Conservation (phyloP, 2,797 vertebrate genomes). For the Poecilia velifera region DNA sequence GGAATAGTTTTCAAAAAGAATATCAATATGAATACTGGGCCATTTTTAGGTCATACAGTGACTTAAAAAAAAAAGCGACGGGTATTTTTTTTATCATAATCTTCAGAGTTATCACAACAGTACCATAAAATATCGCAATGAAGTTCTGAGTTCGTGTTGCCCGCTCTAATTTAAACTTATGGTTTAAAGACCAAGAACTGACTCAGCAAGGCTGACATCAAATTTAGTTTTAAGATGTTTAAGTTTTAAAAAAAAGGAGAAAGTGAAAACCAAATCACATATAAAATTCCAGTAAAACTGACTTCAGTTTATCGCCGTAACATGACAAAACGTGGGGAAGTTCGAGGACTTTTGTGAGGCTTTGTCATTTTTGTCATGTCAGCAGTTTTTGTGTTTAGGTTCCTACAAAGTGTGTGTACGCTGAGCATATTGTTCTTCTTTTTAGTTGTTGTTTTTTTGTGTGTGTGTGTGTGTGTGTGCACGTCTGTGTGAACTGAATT, state of each 20-base stretch:
- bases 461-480: too few species aligned
- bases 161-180: too few species aligned
- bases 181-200: not conserved
- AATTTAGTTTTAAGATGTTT: not conserved
- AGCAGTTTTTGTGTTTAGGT: not conserved
- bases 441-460: not conserved
- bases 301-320: not conserved
- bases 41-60: too few species aligned
- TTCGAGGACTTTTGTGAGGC: not conserved
- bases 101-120: too few species aligned
- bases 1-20: too few species aligned
- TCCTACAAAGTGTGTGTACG: not conserved
- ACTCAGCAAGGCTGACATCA: not conserved
- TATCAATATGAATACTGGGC: too few species aligned
- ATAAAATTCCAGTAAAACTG: not conserved
- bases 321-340: not conserved
- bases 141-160: too few species aligned
- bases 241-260: not conserved
- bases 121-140: too few species aligned
- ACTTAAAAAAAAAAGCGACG: too few species aligned
- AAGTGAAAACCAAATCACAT: too few species aligned
- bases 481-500: conserved; percentile 25
- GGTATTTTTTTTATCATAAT: too few species aligned
- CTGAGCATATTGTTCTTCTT: not conserved
- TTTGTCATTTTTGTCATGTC: not conserved